Base-by-base conservation (phyloP, 1,140 invertebrate genomes). In the Nasonia vitripennis region DNA sequence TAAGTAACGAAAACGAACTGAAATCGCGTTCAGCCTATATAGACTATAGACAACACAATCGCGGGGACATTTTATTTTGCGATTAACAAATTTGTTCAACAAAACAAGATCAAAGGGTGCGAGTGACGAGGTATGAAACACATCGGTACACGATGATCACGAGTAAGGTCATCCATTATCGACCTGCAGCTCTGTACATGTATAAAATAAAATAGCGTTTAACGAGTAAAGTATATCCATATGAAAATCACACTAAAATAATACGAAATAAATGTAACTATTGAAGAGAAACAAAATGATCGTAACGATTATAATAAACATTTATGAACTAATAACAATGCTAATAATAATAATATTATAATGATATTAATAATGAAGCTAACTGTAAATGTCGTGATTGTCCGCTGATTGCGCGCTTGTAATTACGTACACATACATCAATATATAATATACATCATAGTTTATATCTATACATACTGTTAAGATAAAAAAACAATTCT, bases 341-440 rank as follows among this genome's bases (percentile, higher is more conserved):
- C 20, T 70, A 70, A 34, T 31, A 71, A 71, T 31, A 71, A 71
- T 71, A 71, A 27, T 62, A 71, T 34, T 71, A 37, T 37, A 12
- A 71, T 10, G 68, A 71, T 31, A 71, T 71, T 3, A 34, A 71
- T 34, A 34, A 68, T n/a, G 23, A 31, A 62, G 55, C 55, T 78
- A 78, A 34, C 55, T 70, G 67, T 51, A 77, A 70, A 71, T 78
- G 75, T 78, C 45, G 27, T 71, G 41, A 78, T 78, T 78, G 75
- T 84, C 27, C 14, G 67, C 41, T 71, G 68, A 82, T 62, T 37
- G 62, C 68, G 79, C 23, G 51, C 67, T 83, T 74, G 81, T 81
- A 81, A 83, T 86, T 51, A 79, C 78, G 55, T 48, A 77, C 37
- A 45, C 34, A 71, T 37, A 84, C 37, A 84, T 78, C 2, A 78